phyloP scores from a whole-genome alignment of 2,888 invertebrate species.

The Zaprionus obscuricornis region DNA sequence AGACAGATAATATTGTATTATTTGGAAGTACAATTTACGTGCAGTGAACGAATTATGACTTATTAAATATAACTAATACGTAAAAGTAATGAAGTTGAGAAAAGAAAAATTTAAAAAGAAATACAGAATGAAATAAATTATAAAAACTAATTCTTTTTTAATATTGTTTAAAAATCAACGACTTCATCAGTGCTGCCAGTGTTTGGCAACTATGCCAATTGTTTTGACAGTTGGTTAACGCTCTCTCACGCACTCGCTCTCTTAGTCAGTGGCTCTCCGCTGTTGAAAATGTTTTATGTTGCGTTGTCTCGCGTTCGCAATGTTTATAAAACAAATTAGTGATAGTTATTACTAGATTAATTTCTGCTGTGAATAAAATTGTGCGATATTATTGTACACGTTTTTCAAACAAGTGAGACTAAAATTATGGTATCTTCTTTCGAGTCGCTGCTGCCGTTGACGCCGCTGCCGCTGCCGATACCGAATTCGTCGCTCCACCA shows the following conservation, averaged over 20 bases:
- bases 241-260: slow-evolving; percentile 27
- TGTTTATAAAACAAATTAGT: slow-evolving; percentile 63
- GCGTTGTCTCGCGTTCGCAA: slow-evolving; percentile 62
- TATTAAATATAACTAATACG: too few species aligned
- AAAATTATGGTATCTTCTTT: too few species aligned
- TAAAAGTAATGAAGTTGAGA: too few species aligned
- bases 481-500: slow-evolving; percentile 49
- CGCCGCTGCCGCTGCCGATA: slow-evolving; percentile 19
- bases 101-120: neutral
- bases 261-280: slow-evolving; percentile 56
- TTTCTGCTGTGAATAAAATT: slow-evolving; percentile 48
- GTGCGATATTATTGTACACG: slow-evolving; percentile 37
- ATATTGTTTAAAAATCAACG: slow-evolving; percentile 44
- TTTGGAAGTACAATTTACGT: slow-evolving; percentile 13
- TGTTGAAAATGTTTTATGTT: slow-evolving; percentile 68
- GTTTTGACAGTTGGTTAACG: slow-evolving; percentile 61
- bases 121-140: neutral
- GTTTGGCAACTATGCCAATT: slow-evolving; percentile 59
- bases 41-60: neutral
- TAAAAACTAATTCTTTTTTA: slow-evolving; percentile 3
- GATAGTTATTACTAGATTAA: slow-evolving; percentile 48
- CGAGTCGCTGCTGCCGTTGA: slow-evolving; percentile 28
- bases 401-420: slow-evolving; percentile 21
- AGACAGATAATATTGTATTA: slow-evolving; percentile 21
- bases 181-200: slow-evolving; percentile 8